Evolutionary conservation across 1,140 invertebrate species (phyloP).

Genomic region (Bradynema listronoti): DNA sequence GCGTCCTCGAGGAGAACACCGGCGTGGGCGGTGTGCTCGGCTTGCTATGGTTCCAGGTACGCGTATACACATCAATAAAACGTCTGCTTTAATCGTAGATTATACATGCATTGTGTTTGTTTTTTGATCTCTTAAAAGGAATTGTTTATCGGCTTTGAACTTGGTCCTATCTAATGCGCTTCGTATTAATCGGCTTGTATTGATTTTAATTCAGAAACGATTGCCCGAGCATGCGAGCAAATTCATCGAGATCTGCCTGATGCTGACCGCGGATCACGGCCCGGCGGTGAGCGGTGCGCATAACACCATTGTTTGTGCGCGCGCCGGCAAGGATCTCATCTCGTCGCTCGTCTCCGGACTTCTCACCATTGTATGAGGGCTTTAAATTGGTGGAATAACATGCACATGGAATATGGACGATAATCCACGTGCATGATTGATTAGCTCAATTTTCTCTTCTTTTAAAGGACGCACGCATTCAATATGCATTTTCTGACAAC

Average conservation of each 20-base stretch:
- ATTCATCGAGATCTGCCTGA: conserved; percentile 97
- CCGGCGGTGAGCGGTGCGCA: conserved; percentile 97
- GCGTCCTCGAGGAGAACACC: conserved; percentile 71
- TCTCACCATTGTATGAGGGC: conserved; percentile 81
- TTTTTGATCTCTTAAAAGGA: not conserved
- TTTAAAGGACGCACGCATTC: too few species aligned
- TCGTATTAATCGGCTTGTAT: too few species aligned
- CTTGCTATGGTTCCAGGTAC: conserved; percentile 93
- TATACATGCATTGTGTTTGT: too few species aligned
- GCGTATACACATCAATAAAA: too few species aligned
- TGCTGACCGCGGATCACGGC: conserved; percentile 98
- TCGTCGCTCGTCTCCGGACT: conserved; percentile 90
- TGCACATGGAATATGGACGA: too few species aligned
- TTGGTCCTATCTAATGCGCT: too few species aligned
- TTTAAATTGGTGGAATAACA: too few species aligned
- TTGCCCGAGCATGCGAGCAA: conserved; percentile 86
- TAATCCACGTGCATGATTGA: too few species aligned
- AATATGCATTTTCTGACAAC: too few species aligned
- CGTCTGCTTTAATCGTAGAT: too few species aligned
- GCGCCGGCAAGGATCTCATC: conserved; percentile 96
- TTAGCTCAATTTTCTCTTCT: too few species aligned
- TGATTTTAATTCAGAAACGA: conserved; percentile 61
- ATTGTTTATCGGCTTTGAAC: conserved; percentile 5
- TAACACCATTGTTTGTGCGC: conserved; percentile 96
- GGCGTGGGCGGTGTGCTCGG: conserved; percentile 96